Percentiles rank a stretch among this genome's conserved stretches.
Conservation (phyloP, 2,113 vertebrate species). For the Pontoporia blainvillei region DNA sequence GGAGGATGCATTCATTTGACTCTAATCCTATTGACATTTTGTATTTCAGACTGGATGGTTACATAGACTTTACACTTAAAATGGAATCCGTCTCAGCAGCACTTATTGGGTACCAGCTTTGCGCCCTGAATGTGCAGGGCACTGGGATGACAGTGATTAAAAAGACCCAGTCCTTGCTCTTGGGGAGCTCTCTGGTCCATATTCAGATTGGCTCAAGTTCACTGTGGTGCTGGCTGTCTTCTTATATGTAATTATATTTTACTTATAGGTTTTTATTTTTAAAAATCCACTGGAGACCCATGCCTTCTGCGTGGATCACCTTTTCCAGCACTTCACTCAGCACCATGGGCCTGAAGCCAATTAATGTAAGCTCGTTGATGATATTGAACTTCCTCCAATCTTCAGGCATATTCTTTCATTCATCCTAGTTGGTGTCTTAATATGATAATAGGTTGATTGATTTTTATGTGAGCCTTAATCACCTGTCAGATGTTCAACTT, state of each 20-base stretch:
- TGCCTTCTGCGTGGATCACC: conserved; percentile 55
- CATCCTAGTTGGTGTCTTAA: conserved; percentile 49
- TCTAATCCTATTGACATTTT: not conserved
- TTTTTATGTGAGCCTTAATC: conserved; percentile 66
- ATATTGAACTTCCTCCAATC: conserved; percentile 43
- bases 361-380: conserved; percentile 53
- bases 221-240: conserved; percentile 4
- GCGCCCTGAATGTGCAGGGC: not conserved
- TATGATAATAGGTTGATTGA: conserved; percentile 51
- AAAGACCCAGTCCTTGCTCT: not conserved
- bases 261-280: conserved; percentile 46
- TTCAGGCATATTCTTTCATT: conserved; percentile 48
- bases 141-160: not conserved
- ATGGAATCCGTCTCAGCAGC: not conserved
- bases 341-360: conserved; percentile 34
- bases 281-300: not conserved
- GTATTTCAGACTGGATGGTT: not conserved
- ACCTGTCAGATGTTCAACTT: conserved; percentile 46
- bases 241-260: conserved; percentile 54
- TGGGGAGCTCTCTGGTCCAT: not conserved
- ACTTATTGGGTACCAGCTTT: not conserved
- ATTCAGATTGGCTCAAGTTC: conserved; percentile 32
- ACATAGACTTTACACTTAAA: not conserved
- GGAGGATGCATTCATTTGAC: not conserved
- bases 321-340: conserved; percentile 10